Evolutionary conservation across 1,140 invertebrate species (phyloP), one percentile per base, ranked within the genome.

Genomic region (Papilio dardanus): DNA sequence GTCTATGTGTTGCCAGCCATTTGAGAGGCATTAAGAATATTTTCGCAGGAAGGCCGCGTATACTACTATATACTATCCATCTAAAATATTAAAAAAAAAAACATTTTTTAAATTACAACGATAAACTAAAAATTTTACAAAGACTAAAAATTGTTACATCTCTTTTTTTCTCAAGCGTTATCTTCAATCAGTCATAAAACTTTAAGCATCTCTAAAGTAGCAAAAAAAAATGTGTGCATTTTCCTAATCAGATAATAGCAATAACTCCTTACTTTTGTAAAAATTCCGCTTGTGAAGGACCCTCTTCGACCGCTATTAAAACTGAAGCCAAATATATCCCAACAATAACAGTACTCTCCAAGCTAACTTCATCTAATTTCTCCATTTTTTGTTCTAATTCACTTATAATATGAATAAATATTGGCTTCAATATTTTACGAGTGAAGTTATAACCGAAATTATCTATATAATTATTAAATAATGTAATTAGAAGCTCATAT

Each of bases 1-100:
- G 89, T 21, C 90, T 89, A 74, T 91, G 86, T 73, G 88, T 88
- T n/a, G 94, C 92, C 14, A 95, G 88, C 83, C 92, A 95, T 73
- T 94, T 93, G 66, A 96, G 88, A 3, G 95, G 94, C 65, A 95
- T 88, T 21, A 91, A 88, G 62, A 93, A 87, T 75, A 93, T 85
- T 75, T 88, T 87, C 1, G 94, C 94, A 82, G 93, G 92, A 77
- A 94, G 85, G 73, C 88, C 89, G 77, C 90, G 86, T 81, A 94
- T 87, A 76, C 88, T 90, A 78, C 89, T 90, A 77, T 94, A 93
- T 69, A 92, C 82, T 35, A 93, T 82, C 90, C 90, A 93, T 76
- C 93, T 93, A 76, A 37, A 77, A 87, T 24, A 76, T n/a, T 42
- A 33, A 33, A 33, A 33, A 37, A 12, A 35, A 37, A 37, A 37